Percentiles rank a stretch among this genome's conserved stretches.
These are phyloP conservation scores for Bostrychus sinensis DNA, from an alignment of 2,113 vertebrate species.

Conservation along the genomic window DNA sequence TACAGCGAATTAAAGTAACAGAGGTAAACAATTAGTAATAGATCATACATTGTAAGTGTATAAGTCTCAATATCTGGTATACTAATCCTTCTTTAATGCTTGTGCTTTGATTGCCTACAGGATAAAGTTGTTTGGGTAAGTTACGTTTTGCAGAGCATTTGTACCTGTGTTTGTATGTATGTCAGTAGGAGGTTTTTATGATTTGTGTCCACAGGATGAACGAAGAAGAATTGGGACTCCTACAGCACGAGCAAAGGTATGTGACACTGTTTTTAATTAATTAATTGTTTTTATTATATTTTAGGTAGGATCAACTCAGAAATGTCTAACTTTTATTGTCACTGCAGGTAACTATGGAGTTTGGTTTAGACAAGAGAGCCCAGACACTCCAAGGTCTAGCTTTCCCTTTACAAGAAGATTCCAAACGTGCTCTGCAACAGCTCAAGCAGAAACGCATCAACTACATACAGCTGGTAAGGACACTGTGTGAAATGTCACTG, in stretches of 20 bases:
- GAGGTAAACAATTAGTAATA: conserved; percentile 80
- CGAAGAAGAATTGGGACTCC: conserved; percentile 72
- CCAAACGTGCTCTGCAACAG: conserved; percentile 88
- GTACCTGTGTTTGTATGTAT: not conserved
- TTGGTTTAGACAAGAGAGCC: conserved; percentile 93
- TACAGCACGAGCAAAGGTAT: conserved; percentile 76
- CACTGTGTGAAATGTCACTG: not conserved
- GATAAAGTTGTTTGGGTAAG: conserved; percentile 82
- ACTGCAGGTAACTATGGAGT: conserved; percentile 91
- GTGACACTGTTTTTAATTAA: not conserved
- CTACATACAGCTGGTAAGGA: conserved; percentile 95
- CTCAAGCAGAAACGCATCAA: conserved; percentile 91
- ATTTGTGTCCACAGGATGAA: conserved; percentile 71
- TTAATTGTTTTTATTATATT: not conserved
- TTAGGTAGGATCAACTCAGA: not conserved
- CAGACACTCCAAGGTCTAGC: conserved; percentile 93
- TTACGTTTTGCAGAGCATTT: not conserved
- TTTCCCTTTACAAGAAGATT: conserved; percentile 92
- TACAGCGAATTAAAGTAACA: conserved; percentile 93
- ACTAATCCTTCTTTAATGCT: not conserved
- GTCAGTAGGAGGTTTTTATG: not conserved
- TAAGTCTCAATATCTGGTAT: not conserved
- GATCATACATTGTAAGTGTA: not conserved
- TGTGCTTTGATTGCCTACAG: conserved; percentile 51
- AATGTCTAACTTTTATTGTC: not conserved